phyloP scores from a whole-genome alignment of 2,113 vertebrate species.

The Paradoxurus hermaphroditus region DNA sequence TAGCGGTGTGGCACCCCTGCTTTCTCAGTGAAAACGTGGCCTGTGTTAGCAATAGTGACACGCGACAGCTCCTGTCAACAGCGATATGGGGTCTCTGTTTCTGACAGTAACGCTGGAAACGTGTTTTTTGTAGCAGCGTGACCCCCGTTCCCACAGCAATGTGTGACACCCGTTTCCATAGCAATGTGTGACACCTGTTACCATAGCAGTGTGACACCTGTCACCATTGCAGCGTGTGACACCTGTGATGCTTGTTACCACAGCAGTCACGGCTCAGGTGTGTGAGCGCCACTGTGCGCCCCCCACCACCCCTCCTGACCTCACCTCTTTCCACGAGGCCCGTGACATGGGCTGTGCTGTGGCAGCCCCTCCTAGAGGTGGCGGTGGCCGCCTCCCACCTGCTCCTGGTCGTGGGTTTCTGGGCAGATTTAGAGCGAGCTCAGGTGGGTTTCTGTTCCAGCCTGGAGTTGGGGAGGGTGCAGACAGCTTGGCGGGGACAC shows the following conservation, averaged over 20 bases:
- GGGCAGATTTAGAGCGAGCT: neutral
- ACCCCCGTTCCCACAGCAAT: neutral
- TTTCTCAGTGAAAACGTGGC: neutral
- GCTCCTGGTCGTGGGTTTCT: neutral
- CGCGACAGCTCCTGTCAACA: neutral
- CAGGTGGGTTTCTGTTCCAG: neutral
- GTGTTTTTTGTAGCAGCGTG: too few relatives aligned
- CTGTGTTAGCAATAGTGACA: accelerated
- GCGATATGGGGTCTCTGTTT: neutral
- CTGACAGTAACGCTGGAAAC: neutral
- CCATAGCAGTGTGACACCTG: too few relatives aligned
- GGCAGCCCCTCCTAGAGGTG: neutral
- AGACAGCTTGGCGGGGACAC: accelerated
- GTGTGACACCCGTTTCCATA: neutral
- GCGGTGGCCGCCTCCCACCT: neutral
- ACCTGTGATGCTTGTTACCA: too few relatives aligned
- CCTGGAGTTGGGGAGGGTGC: neutral
- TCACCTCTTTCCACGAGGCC: neutral
- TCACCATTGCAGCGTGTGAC: neutral
- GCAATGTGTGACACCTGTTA: too few relatives aligned
- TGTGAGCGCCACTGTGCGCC: neutral
- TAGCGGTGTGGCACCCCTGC: too few relatives aligned
- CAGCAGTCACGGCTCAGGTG: neutral
- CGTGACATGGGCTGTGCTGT: neutral
- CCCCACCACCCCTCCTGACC: neutral